Evolutionary conservation across 2,888 invertebrate species (phyloP), one percentile per base, ranked within the genome.

Genomic region (Dolomedes plantarius): DNA sequence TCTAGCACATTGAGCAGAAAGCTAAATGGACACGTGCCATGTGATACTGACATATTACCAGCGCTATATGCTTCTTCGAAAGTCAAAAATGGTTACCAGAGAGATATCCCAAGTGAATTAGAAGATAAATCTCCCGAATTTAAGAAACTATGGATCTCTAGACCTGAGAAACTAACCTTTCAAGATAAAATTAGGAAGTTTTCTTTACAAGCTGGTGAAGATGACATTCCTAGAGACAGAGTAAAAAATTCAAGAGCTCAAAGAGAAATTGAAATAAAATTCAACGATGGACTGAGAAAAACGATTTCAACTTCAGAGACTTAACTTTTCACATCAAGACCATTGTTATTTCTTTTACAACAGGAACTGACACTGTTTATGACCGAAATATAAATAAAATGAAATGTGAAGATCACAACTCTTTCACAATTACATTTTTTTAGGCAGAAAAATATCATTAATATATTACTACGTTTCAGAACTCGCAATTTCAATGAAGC

Each of bases 161-260:
- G 78, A 23, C 85, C 85, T n/a, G 85, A 85, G 23, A 85, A 85
- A 62, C 41, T 85, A 27, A 85, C 85, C 13, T 85, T 85, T 27
- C 85, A 78, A 50, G 85, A 85, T 31, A 85, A 85, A 31, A 85
- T 85, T 27, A 56, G 85, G 29, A 85, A 85, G 32, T 85, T 85
- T 23, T 85, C 85, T 5, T 16, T 85, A 19, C 85, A 85, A 31
- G 78, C 85, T 13, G 85, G 85, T 0, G 85, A 85, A 6, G 74
- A 79, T 6, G 85, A 85, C 27, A 1, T 64, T 9, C 85, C 85
- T 0, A 78, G 74, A 13, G 85, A 85, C 64, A 67, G 74, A 69
- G 77, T 85, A 46, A 85, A 85, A 28, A 85, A 85, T 27, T 85
- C 85, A 5, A 73, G 77, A 29, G 85, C 85, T 0, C 85, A 85